phyloP scores from a whole-genome alignment of 2,113 vertebrate species.

The Festucalex cinctus region DNA sequence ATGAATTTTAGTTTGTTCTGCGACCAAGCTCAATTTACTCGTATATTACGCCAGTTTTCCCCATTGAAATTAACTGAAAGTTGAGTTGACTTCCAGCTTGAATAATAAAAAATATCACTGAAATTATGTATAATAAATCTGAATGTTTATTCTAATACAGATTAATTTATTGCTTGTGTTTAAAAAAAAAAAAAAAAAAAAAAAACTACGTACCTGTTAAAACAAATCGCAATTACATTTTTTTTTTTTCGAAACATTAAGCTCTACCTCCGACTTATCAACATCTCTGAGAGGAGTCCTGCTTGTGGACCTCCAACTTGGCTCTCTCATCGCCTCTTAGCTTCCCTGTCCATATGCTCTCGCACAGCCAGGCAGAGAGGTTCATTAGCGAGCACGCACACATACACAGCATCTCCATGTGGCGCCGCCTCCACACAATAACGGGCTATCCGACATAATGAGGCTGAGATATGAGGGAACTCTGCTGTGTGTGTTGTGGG shows the following conservation, averaged over 20 bases:
- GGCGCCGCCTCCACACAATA: conserved; percentile 70
- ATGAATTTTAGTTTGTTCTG: background rate
- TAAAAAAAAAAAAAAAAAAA: no score
- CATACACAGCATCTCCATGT: conserved; percentile 69
- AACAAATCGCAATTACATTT: conserved; percentile 18
- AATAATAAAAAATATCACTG: conserved; percentile 29
- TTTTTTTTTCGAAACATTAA: no score
- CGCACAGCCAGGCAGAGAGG: conserved; percentile 63
- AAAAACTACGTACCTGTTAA: no score
- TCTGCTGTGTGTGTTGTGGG: conserved; percentile 34
- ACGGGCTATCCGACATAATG: conserved; percentile 75
- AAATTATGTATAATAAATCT: no score
- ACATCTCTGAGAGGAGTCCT: conserved; percentile 43
- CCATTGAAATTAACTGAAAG: background rate
- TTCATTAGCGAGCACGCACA: conserved; percentile 72
- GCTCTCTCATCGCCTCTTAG: conserved; percentile 58
- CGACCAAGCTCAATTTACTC: background rate
- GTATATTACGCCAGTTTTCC: background rate
- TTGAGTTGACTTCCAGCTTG: background rate
- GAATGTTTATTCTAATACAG: no score
- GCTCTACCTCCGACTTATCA: conserved; percentile 15
- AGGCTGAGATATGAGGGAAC: conserved; percentile 74
- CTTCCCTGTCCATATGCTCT: conserved; percentile 66
- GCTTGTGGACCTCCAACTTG: conserved; percentile 51
- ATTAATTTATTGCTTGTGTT: no score